These are phyloP conservation scores for Pseudochirops corinnae DNA, from an alignment of 2,797 vertebrate genomes.

Conservation along the genomic window DNA sequence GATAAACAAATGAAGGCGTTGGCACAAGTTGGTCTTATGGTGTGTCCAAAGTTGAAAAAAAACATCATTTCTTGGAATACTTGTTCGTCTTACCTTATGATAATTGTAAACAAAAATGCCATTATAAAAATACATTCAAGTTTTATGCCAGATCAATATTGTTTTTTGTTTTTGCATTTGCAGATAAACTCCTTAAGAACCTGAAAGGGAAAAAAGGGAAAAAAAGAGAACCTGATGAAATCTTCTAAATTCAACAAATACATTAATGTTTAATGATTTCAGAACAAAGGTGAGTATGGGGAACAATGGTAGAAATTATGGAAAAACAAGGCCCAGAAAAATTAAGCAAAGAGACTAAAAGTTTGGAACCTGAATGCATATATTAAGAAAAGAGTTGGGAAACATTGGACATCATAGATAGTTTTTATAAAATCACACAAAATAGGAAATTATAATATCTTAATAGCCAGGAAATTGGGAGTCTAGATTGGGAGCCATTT, in stretches of 20 bases:
- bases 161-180: neutral
- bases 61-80: neutral
- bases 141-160: neutral
- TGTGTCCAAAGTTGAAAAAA: neutral
- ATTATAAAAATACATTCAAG: neutral
- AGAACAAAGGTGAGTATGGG: neutral
- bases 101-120: neutral
- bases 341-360: neutral
- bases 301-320: neutral
- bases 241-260: neutral
- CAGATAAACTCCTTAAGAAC: neutral
- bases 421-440: neutral
- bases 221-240: neutral
- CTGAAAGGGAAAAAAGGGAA: neutral
- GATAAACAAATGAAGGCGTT: neutral
- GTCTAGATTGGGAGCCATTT: neutral
- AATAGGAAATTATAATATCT: neutral
- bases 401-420: neutral
- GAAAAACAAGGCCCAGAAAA: neutral
- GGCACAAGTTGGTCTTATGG: neutral
- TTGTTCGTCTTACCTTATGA: neutral
- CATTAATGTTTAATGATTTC: neutral
- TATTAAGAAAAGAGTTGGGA: neutral
- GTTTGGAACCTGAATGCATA: neutral
- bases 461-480: neutral